A percentile compares a stretch with the other conserved stretches of the same genome.
Evolutionary conservation across 2,113 vertebrate species (phyloP).

Genomic region (Labeo catla): DNA sequence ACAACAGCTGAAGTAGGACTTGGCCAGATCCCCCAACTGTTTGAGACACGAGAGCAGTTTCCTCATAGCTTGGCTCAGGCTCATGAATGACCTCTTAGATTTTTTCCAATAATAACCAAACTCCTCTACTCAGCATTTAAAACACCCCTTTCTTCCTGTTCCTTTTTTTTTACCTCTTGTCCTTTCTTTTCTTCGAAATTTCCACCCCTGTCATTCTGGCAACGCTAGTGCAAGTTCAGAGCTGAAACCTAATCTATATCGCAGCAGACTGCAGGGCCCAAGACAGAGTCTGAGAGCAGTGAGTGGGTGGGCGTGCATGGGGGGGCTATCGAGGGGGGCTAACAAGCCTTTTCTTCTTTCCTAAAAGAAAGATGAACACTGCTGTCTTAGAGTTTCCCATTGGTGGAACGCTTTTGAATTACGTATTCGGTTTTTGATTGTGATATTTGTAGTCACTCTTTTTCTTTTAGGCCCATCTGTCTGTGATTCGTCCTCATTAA

Average conservation of each 20-base stretch:
- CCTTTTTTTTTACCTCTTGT: conserved; percentile 41
- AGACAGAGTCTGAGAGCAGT: conserved; percentile 46
- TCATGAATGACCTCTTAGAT: conserved; percentile 79
- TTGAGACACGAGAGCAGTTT: conserved; percentile 79
- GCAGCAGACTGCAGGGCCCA: conserved; percentile 30
- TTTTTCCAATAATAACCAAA: conserved; percentile 78
- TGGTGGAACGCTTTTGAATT: not conserved
- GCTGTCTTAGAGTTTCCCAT: not conserved
- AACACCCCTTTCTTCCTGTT: conserved; percentile 50
- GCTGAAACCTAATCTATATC: conserved; percentile 67
- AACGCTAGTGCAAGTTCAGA: conserved; percentile 62
- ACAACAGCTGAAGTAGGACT: conserved; percentile 80
- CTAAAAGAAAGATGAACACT: conserved; percentile 31
- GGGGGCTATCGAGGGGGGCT: conserved; percentile 41
- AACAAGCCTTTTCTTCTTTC: conserved; percentile 9
- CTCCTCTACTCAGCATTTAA: conserved; percentile 75
- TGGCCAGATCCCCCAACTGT: conserved; percentile 71
- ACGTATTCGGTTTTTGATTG: no score
- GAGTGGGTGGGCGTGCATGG: conserved; percentile 43
- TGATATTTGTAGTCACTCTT: not conserved
- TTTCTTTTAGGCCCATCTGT: not conserved
- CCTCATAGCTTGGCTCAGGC: conserved; percentile 79
- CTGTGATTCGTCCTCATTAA: not conserved
- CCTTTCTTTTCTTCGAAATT: conserved; percentile 70
- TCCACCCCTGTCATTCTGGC: conserved; percentile 71